phyloP scores from a whole-genome alignment of 2,113 vertebrate genomes.

The Protomyctophum bolini region DNA sequence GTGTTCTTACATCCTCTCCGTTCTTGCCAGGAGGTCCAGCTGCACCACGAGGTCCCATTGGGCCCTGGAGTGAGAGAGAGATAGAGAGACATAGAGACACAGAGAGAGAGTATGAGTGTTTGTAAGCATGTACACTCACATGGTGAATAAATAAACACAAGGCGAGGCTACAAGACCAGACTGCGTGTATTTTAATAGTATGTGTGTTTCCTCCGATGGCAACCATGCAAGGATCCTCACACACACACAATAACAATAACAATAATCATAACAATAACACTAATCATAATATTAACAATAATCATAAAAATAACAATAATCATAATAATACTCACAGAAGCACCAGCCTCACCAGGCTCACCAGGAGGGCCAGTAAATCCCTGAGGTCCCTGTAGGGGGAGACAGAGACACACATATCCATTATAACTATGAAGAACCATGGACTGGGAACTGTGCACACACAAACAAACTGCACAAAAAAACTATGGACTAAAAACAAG shows the following conservation, averaged over 20 bases:
- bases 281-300: no score
- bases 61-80: slow-evolving; percentile 81
- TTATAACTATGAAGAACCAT: neutral
- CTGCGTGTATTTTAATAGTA: no score
- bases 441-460: neutral
- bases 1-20: slow-evolving; percentile 92
- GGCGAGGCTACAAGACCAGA: no score
- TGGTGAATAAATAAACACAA: no score
- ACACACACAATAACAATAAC: slow-evolving; percentile 1
- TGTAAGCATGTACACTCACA: slow-evolving; percentile 18
- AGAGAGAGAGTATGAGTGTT: neutral
- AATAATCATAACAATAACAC: neutral
- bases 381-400: slow-evolving; percentile 88
- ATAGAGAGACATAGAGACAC: no score
- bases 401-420: slow-evolving; percentile 21
- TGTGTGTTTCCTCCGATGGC: no score
- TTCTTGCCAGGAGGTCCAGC: slow-evolving; percentile 96
- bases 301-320: neutral
- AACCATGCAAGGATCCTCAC: no score
- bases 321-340: slow-evolving; percentile 84
- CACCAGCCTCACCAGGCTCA: slow-evolving; percentile 93
- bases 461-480: neutral
- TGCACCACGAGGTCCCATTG: slow-evolving; percentile 95
- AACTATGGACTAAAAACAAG: neutral
- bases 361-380: slow-evolving; percentile 97